Conservation (phyloP, 2,113 vertebrate species). For the Paramisgurnus dabryanus region DNA sequence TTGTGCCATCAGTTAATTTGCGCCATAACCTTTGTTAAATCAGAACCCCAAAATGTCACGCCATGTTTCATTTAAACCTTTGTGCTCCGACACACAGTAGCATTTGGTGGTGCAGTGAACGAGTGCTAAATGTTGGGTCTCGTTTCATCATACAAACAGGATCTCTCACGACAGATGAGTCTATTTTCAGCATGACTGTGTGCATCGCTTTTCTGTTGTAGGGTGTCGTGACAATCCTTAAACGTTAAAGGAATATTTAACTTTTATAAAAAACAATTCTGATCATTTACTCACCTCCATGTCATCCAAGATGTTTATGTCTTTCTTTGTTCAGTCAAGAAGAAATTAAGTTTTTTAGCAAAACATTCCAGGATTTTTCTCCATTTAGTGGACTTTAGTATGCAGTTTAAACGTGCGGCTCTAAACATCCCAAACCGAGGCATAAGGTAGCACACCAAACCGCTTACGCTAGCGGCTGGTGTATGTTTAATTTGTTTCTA, state of each 20-base stretch:
- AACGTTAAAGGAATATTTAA: background rate
- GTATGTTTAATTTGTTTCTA: no score
- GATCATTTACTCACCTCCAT: no score
- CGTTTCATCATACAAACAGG: conserved; percentile 2
- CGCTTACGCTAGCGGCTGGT: no score
- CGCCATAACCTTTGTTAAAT: conserved; percentile 16
- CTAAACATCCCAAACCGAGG: no score
- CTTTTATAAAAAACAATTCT: no score
- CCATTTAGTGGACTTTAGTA: no score
- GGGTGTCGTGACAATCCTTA: background rate
- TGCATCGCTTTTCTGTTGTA: conserved; percentile 13
- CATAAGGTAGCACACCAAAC: no score
- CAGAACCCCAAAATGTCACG: background rate
- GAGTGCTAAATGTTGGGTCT: conserved; percentile 5
- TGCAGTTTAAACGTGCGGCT: no score
- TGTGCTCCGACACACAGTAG: background rate
- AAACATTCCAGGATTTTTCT: no score
- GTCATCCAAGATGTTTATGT: no score
- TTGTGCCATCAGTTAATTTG: background rate
- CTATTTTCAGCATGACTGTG: conserved; percentile 36
- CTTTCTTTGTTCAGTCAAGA: no score
- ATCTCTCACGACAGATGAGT: background rate
- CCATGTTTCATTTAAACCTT: background rate
- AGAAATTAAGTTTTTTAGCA: no score
- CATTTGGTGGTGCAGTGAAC: background rate